phyloP scores from a whole-genome alignment of 2,113 vertebrate species.

The Mustela lutreola region DNA sequence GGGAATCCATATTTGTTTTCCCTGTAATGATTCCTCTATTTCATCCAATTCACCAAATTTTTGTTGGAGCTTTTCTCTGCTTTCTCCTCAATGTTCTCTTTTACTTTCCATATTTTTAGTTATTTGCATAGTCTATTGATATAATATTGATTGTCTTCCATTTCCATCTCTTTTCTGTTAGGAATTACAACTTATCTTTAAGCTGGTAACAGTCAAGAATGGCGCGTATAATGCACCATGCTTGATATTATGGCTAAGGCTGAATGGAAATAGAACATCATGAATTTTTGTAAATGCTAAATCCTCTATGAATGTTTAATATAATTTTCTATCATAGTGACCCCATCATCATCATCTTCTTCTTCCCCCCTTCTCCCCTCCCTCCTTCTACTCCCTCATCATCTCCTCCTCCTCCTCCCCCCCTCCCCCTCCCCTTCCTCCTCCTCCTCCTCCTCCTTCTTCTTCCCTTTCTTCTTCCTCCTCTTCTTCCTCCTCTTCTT shows the following conservation, averaged over 20 bases:
- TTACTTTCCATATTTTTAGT: neutral
- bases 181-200: neutral
- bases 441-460: fast-evolving
- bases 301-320: neutral
- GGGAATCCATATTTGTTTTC: neutral
- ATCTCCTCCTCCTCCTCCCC: too few relatives aligned
- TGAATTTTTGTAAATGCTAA: neutral
- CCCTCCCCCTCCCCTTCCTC: too few relatives aligned
- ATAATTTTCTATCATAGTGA: neutral
- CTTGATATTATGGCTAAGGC: neutral
- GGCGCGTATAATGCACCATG: fast-evolving
- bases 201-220: neutral
- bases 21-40: neutral
- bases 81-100: neutral
- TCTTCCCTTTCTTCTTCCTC: fast-evolving
- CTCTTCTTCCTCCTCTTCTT: too few relatives aligned
- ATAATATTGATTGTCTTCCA: neutral
- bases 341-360: neutral
- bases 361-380: fast-evolving
- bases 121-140: neutral
- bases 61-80: neutral
- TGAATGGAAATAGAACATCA: neutral
- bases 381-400: too few relatives aligned
- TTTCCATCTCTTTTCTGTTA: neutral
- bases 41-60: neutral